These are phyloP conservation scores for Eupithecia tripunctaria DNA, from an alignment of 2,888 invertebrate genomes.

Conservation along the genomic window DNA sequence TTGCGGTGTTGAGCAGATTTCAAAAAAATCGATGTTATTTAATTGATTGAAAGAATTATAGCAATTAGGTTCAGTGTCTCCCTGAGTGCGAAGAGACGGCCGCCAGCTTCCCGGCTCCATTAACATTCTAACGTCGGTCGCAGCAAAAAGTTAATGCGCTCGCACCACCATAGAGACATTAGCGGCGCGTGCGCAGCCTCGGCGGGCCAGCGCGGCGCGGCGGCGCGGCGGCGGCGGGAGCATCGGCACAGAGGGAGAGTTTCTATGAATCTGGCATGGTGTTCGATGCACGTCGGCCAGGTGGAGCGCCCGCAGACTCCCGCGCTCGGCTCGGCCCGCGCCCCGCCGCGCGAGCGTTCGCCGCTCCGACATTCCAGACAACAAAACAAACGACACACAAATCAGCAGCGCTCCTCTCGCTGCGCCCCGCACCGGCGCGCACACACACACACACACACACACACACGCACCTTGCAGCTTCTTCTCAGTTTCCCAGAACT, in stretches of 20 bases:
- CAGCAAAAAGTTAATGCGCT: constrained; percentile 37
- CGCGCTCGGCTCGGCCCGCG: background rate
- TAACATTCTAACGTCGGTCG: constrained; percentile 39
- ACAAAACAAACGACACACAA: constrained; percentile 34
- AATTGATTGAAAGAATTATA: background rate
- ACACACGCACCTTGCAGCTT: constrained; percentile 92
- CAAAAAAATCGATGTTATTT: background rate
- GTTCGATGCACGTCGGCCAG: background rate
- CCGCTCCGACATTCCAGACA: constrained; percentile 33
- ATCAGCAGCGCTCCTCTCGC: constrained; percentile 26
- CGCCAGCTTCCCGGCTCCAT: constrained; percentile 18
- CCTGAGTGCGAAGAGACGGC: background rate
- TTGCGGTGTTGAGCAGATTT: background rate
- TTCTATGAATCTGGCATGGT: background rate
- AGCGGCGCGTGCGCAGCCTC: constrained; percentile 38
- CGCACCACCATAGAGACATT: constrained; percentile 37
- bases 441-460: constrained; percentile 44
- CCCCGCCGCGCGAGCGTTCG: background rate
- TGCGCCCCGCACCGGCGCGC: constrained; percentile 44
- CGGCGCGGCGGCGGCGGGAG: background rate
- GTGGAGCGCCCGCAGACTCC: background rate
- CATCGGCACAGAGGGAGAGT: background rate
- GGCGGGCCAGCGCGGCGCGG: background rate
- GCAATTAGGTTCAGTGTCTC: background rate
- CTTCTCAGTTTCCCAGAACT: constrained; percentile 98